Conservation (phyloP, 2,888 invertebrate genomes). For the Prenolepis imparis region DNA sequence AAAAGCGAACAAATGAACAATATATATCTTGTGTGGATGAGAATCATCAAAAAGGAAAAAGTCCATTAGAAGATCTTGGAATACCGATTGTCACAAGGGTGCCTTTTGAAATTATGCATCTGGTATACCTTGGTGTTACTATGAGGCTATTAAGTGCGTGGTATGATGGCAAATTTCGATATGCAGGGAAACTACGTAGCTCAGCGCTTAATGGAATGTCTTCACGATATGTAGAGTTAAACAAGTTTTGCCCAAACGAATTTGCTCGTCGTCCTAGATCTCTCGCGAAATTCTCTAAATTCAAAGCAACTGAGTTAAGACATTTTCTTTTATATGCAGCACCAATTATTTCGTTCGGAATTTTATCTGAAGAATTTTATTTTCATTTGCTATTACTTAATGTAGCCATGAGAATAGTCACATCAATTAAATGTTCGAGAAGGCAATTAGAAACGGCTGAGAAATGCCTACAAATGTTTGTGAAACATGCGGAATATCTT, state of each 20-base stretch:
- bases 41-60: no score
- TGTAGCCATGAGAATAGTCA: conserved; percentile 2
- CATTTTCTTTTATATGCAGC: conserved; percentile 11
- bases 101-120: no score
- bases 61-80: no score
- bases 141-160: no score
- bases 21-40: no score
- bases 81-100: no score
- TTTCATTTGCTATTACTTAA: background rate
- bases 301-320: conserved; percentile 3
- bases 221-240: conserved; percentile 8
- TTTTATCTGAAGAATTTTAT: background rate
- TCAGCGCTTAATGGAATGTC: background rate
- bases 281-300: conserved; percentile 1
- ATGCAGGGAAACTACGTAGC: no score
- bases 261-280: conserved; percentile 6
- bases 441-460: conserved; percentile 5
- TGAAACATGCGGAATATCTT: background rate
- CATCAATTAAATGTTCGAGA: conserved; percentile 2
- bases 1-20: no score
- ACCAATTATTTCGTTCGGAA: conserved; percentile 11
- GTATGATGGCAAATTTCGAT: no score
- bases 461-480: background rate
- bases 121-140: no score
- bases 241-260: background rate